phyloP scores from a whole-genome alignment of 2,113 vertebrate genomes.

The Plectropomus leopardus region DNA sequence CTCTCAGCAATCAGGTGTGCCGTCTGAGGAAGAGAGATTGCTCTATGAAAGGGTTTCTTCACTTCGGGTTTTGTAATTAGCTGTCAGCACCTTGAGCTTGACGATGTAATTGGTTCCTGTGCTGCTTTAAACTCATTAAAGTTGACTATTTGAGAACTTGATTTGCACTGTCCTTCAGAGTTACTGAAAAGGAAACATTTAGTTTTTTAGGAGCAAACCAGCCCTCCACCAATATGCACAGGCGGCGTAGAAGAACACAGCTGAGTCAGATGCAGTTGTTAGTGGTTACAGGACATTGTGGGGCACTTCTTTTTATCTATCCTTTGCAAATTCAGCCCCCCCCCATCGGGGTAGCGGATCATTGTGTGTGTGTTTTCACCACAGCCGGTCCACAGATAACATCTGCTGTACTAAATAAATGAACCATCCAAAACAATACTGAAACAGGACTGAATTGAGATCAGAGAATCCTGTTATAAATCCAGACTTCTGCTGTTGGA shows the following conservation, averaged over 20 bases:
- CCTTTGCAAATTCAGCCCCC: conserved; percentile 28
- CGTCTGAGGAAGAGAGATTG: conserved; percentile 13
- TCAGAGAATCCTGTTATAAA: neutral
- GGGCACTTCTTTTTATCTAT: conserved; percentile 30
- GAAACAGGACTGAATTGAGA: neutral
- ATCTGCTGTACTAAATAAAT: conserved; percentile 3
- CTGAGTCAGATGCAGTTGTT: neutral
- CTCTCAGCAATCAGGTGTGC: conserved; percentile 4
- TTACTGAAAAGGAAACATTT: conserved; percentile 47
- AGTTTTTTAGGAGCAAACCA: conserved; percentile 7
- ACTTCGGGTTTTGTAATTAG: conserved; percentile 64
- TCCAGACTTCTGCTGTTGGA: neutral
- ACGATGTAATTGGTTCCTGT: conserved; percentile 61
- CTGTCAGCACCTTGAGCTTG: conserved; percentile 53
- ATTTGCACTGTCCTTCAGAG: conserved; percentile 47
- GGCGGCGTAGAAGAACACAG: neutral
- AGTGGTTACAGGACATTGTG: conserved; percentile 1
- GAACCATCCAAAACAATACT: neutral
- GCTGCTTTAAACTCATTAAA: conserved; percentile 58
- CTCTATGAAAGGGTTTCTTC: conserved; percentile 38
- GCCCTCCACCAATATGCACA: neutral
- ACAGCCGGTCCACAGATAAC: neutral
- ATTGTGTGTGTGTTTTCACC: conserved; percentile 7
- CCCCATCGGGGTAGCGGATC: neutral
- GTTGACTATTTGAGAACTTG: conserved; percentile 45